phyloP scores from a whole-genome alignment of 2,113 vertebrate genomes.

The Tetrax tetrax region DNA sequence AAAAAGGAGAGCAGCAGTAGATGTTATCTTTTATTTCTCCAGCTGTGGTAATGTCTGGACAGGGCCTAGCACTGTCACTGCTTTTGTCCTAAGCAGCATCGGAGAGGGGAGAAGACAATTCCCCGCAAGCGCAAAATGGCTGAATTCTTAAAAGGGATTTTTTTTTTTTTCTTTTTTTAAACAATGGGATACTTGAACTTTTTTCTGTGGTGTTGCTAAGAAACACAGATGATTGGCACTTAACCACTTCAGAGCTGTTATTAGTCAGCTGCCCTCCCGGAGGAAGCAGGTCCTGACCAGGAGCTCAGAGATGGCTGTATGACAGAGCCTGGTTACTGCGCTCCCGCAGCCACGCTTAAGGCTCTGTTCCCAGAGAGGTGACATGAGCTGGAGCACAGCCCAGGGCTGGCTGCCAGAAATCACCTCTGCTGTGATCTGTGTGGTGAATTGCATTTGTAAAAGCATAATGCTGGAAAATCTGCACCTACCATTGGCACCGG shows the following conservation, averaged over 20 bases:
- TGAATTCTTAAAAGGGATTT: neutral
- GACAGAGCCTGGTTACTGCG: accelerated
- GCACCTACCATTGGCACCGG: accelerated
- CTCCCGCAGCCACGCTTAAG: accelerated
- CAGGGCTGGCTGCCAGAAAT: neutral
- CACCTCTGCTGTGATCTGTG: neutral
- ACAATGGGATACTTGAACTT: neutral
- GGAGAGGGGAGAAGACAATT: neutral
- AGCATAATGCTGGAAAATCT: neutral
- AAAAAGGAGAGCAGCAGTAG: neutral
- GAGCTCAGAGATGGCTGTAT: neutral
- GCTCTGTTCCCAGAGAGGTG: neutral
- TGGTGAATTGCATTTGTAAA: neutral
- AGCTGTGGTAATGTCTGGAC: neutral
- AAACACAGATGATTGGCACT: neutral
- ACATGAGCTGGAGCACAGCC: neutral
- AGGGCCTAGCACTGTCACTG: neutral
- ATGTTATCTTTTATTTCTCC: neutral
- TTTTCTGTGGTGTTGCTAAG: neutral
- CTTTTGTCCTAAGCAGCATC: neutral
- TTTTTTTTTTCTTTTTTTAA: neutral
- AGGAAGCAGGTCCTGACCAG: neutral
- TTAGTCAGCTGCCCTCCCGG: neutral
- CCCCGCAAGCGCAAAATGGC: neutral
- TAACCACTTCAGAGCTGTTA: neutral